Percentiles rank a stretch among this genome's conserved stretches.
These are phyloP conservation scores for Drosophila leonis DNA, from an alignment of 2,888 invertebrate species.

Conservation along the genomic window DNA sequence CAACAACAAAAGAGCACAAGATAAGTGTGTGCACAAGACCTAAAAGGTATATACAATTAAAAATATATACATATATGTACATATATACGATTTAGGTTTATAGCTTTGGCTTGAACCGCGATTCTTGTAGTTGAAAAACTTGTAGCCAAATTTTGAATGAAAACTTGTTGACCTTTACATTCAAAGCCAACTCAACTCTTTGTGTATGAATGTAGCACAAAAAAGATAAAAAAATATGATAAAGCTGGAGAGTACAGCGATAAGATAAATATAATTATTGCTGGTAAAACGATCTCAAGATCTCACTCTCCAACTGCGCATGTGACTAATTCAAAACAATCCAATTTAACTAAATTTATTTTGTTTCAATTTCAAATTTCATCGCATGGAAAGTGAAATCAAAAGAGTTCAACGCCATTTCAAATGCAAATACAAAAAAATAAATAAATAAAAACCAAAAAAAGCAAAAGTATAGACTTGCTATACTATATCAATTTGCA, in stretches of 20 bases:
- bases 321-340: conserved; percentile 12
- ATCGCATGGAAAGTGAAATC: conserved; percentile 63
- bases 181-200: conserved; percentile 44
- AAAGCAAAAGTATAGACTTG: not conserved
- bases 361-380: conserved; percentile 20
- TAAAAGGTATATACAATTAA: not conserved
- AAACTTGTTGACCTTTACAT: conserved; percentile 74
- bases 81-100: conserved; percentile 41
- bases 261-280: conserved; percentile 20
- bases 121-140: conserved; percentile 44
- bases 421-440: conserved; percentile 56
- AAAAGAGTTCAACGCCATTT: conserved; percentile 58
- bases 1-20: conserved; percentile 42
- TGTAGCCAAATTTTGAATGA: conserved; percentile 27
- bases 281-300: not conserved
- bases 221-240: conserved; percentile 13
- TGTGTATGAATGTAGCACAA: conserved; percentile 52
- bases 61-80: conserved; percentile 8
- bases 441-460: not conserved
- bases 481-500: conserved; percentile 14
- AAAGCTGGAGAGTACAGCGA: conserved; percentile 7
- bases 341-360: conserved; percentile 15
- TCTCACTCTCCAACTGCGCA: conserved; percentile 1
- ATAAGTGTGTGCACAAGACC: conserved; percentile 26
- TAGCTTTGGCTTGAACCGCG: conserved; percentile 59